Conservation (phyloP, 1,140 invertebrate species). For the Mactra quadrangularis region DNA sequence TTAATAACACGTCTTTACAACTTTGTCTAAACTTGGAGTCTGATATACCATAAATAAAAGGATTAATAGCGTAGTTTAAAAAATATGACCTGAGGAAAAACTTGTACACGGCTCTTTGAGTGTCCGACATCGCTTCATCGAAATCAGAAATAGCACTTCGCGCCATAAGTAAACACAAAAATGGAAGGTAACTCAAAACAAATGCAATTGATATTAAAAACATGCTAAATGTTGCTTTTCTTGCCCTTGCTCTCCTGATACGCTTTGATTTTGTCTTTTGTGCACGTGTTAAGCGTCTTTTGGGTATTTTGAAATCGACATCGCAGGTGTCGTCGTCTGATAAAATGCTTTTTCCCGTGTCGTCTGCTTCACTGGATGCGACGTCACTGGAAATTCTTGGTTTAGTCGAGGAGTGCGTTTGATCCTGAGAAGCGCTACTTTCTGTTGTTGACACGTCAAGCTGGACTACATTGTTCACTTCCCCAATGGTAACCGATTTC, state of each 20-base stretch:
- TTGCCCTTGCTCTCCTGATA: conserved; percentile 25
- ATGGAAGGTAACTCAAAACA: conserved; percentile 53
- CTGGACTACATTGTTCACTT: too few relatives aligned
- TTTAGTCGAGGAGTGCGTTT: not conserved
- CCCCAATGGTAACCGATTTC: not conserved
- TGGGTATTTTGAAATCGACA: conserved; percentile 10
- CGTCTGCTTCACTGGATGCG: conserved; percentile 6
- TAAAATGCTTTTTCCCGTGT: conserved; percentile 2
- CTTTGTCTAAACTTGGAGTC: conserved; percentile 55
- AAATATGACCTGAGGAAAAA: conserved; percentile 57
- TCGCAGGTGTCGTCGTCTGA: conserved; percentile 40
- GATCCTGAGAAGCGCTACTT: not conserved
- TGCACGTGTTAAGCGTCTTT: conserved; percentile 15
- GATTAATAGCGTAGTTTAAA: conserved; percentile 59
- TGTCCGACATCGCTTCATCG: conserved; percentile 32
- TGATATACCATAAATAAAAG: conserved; percentile 56
- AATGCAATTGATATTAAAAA: conserved; percentile 54
- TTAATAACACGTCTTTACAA: conserved; percentile 39
- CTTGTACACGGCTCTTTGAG: conserved; percentile 33
- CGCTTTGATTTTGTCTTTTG: conserved; percentile 46
- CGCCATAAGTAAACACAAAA: conserved; percentile 26
- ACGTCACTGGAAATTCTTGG: not conserved
- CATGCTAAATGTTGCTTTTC: conserved; percentile 52
- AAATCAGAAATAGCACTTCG: not conserved
- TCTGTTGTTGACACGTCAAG: not conserved